Base-by-base conservation (phyloP, 2,888 invertebrate genomes). In the Drosophila yooni region DNA sequence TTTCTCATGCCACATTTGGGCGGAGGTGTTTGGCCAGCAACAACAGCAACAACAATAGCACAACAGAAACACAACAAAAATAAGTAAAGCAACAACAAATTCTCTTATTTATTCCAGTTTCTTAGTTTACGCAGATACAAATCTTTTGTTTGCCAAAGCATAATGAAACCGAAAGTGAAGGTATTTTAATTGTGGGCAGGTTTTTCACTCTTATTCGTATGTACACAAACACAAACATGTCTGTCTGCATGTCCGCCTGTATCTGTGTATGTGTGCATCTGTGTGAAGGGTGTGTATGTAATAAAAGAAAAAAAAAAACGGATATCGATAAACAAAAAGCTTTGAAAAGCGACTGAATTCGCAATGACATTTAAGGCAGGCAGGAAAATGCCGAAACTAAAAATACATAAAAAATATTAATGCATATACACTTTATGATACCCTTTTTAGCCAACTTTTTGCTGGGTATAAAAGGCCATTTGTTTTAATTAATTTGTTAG, bases 91-190 rank as follows among this genome's bases (percentile, higher is more conserved):
- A 80, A 71, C 82, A 80, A 74, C 77, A 64, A 81, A 76, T 82
- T 81, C 70, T 81, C 74, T 75, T 72, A 63, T 80, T 76, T 76
- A 77, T 78, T 83, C 83, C 79, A 74, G 74, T 77, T 82, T 83
- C 76, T 71, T 70, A 76, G 53, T 65, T 62, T 71, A 76, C 74
- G 74, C 67, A 78, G 83, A 83, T 82, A 76, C 60, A 78, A 72
- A 84, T 82, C 82, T 78, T 82, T 76, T 82, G 74, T 82, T 74
- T 82, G 74, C 64, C 76, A 52, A 63, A 81, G 63, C 82, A 79
- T 70, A 82, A 75, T 80, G 82, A 82, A 82, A 83, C 78, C 74
- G 78, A 83, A 83, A 83, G 83, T 83, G 83, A 83, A 83, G 80
- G 83, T 83, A 82, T 76, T 82, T 83, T 77, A 82, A 81, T 82